phyloP scores from a whole-genome alignment of 2,888 invertebrate genomes.

The Chesias legatella region DNA sequence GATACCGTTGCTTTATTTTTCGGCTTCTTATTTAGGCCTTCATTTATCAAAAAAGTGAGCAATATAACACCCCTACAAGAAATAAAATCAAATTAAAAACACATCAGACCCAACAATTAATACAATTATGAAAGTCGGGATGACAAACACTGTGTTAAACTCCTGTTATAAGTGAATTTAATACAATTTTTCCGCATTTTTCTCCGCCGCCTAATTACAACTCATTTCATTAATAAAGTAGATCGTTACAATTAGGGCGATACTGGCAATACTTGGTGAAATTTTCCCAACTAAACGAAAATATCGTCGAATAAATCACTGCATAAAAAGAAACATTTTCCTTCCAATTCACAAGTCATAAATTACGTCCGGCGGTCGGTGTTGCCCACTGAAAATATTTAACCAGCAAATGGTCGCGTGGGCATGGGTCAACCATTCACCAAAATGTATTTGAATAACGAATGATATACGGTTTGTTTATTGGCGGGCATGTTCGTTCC shows the following conservation, averaged over 20 bases:
- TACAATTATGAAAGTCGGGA: constrained; percentile 67
- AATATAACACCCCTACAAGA: constrained; percentile 25
- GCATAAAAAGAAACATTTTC: constrained; percentile 34
- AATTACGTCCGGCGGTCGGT: constrained; percentile 60
- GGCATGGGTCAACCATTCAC: constrained; percentile 77
- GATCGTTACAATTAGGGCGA: constrained; percentile 67
- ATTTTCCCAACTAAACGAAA: constrained; percentile 22
- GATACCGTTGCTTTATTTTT: too few relatives aligned
- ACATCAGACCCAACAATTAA: constrained; percentile 66
- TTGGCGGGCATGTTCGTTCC: constrained; percentile 73
- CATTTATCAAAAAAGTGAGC: constrained; percentile 13
- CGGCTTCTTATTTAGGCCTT: too few relatives aligned
- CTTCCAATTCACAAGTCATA: constrained; percentile 62
- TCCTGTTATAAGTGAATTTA: constrained; percentile 65
- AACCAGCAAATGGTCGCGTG: constrained; percentile 75
- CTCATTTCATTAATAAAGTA: constrained; percentile 73
- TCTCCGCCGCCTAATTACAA: constrained; percentile 75
- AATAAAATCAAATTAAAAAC: constrained; percentile 31
- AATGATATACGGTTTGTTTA: constrained; percentile 81
- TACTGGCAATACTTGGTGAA: constrained; percentile 26
- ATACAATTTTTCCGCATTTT: constrained; percentile 73
- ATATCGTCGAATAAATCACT: constrained; percentile 26
- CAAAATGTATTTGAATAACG: constrained; percentile 75
- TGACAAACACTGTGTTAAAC: constrained; percentile 63
- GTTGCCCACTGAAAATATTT: constrained; percentile 76